Conservation (phyloP, 1,140 invertebrate genomes). For the silkworm (Bombyx mori) region DNA sequence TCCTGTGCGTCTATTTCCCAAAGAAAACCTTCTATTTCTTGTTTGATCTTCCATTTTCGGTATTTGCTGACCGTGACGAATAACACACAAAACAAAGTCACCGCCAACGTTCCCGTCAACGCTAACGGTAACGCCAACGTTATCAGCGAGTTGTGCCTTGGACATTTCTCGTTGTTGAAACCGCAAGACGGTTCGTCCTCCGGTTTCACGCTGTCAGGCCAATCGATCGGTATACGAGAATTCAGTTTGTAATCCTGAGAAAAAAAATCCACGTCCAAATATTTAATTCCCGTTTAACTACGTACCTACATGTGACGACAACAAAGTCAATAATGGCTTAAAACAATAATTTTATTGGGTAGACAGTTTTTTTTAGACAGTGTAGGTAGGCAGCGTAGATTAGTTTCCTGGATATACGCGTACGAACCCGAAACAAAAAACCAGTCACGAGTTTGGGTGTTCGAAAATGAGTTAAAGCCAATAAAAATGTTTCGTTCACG, state of each 20-base stretch:
- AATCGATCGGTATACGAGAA: conserved; percentile 79
- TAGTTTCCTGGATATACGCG: no score
- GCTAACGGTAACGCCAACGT: conserved; percentile 74
- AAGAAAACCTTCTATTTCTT: conserved; percentile 95
- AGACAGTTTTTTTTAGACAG: no score
- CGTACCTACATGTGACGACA: no score
- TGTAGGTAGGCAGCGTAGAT: no score
- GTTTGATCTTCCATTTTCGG: conserved; percentile 98
- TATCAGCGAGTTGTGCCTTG: conserved; percentile 82
- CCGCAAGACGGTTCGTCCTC: conserved; percentile 95
- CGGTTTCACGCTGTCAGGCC: conserved; percentile 88
- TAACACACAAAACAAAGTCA: conserved; percentile 83
- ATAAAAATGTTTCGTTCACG: no score
- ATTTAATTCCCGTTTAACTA: no score
- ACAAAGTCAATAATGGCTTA: no score
- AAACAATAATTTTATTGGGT: no score
- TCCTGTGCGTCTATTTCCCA: conserved; percentile 97
- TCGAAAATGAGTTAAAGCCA: no score
- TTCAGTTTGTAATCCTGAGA: conserved; percentile 79
- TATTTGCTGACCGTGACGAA: conserved; percentile 90
- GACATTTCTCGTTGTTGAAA: conserved; percentile 87
- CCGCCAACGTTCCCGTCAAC: conserved; percentile 81
- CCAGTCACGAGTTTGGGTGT: no score
- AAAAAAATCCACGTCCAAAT: neutral
- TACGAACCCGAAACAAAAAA: no score